These are phyloP conservation scores for Lichenostomus cassidix DNA, from an alignment of 2,113 vertebrate species.

Conservation along the genomic window DNA sequence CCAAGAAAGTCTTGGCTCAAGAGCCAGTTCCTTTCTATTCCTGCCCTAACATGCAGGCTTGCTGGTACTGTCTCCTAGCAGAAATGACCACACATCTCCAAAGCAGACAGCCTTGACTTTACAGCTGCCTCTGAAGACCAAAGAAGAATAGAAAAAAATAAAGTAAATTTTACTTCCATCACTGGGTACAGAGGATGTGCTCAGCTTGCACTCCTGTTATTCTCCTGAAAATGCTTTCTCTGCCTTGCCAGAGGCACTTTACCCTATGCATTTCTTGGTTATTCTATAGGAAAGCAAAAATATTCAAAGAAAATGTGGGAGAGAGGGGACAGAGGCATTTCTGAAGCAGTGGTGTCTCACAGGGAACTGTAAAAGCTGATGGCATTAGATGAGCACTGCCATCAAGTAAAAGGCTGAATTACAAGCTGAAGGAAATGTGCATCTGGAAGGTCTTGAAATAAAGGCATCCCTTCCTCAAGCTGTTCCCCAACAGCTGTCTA, in stretches of 20 bases:
- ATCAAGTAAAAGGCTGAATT: background rate
- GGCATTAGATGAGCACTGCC: background rate
- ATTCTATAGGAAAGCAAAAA: background rate
- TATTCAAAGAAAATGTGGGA: background rate
- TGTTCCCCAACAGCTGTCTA: background rate
- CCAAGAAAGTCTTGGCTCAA: slow-evolving; percentile 4
- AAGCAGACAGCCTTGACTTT: background rate
- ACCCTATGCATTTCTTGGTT: background rate
- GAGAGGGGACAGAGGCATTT: background rate
- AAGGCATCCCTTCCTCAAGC: background rate
- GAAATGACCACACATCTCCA: background rate
- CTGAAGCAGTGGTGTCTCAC: background rate
- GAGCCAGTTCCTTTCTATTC: background rate
- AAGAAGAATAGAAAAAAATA: background rate
- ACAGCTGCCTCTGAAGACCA: background rate
- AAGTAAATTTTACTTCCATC: background rate
- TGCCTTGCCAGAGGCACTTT: background rate
- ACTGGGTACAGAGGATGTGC: background rate
- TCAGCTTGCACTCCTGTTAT: background rate
- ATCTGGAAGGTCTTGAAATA: background rate
- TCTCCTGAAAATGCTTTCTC: background rate
- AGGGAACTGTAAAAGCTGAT: background rate
- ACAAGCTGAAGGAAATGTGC: background rate
- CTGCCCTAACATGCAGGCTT: background rate
- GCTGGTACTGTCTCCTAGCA: background rate